phyloP scores from a whole-genome alignment of 2,888 invertebrate genomes.

The Zygaena filipendulae region DNA sequence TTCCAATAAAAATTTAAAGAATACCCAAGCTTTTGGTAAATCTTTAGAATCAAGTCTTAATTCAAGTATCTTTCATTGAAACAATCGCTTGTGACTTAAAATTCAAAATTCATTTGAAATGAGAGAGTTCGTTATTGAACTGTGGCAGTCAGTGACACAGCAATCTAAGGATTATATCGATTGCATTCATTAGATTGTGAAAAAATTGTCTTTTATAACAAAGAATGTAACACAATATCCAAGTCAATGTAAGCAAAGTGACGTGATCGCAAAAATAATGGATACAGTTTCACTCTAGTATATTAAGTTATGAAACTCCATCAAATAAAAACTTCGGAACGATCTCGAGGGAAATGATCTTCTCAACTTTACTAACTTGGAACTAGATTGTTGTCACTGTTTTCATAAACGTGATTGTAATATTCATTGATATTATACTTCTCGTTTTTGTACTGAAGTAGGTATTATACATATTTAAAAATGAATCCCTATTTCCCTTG shows the following conservation, averaged over 20 bases:
- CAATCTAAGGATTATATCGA: conserved; percentile 27
- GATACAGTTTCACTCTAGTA: too few species aligned
- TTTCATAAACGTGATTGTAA: conserved; percentile 39
- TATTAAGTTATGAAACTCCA: conserved; percentile 25
- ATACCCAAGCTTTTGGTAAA: too few species aligned
- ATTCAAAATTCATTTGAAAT: conserved; percentile 16
- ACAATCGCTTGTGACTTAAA: conserved; percentile 22
- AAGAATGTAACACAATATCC: conserved; percentile 17
- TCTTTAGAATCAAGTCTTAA: conserved; percentile 12
- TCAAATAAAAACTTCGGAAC: conserved; percentile 27
- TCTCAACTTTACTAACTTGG: conserved; percentile 34
- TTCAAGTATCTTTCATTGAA: neutral
- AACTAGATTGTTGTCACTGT: conserved; percentile 35
- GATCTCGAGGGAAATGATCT: conserved; percentile 39
- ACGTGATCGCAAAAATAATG: conserved; percentile 21
- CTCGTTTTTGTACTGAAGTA: too few species aligned
- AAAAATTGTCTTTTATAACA: conserved; percentile 40
- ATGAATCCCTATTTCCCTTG: too few species aligned
- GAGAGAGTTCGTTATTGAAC: conserved; percentile 54
- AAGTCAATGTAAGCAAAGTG: conserved; percentile 12
- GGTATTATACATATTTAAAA: too few species aligned
- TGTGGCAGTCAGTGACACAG: conserved; percentile 37
- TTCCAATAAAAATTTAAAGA: too few species aligned
- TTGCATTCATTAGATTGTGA: conserved; percentile 24
- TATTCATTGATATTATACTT: too few species aligned